phyloP scores from a whole-genome alignment of 2,888 invertebrate species.

The Ligdia adustata region DNA sequence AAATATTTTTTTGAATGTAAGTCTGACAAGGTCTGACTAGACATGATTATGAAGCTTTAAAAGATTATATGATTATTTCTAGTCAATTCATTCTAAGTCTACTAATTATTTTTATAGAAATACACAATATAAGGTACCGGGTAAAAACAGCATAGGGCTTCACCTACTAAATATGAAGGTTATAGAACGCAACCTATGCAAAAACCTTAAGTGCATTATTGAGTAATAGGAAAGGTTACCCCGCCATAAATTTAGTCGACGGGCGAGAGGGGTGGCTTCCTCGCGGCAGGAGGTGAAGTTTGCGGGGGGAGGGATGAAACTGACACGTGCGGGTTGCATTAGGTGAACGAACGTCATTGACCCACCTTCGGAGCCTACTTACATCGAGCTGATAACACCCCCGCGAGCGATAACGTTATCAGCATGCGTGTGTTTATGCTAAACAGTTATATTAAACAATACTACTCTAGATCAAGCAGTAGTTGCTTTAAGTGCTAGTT shows the following conservation, averaged over 20 bases:
- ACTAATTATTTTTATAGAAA: too few species aligned
- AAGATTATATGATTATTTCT: too few species aligned
- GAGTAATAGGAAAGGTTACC: constrained; percentile 34
- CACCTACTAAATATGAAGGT: neutral
- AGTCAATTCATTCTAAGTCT: too few species aligned
- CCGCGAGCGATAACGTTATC: constrained; percentile 53
- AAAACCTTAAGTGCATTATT: constrained; percentile 23
- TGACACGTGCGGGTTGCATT: constrained; percentile 76
- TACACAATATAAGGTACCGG: too few species aligned
- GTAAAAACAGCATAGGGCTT: neutral
- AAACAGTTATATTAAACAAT: constrained; percentile 31
- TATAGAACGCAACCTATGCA: constrained; percentile 19
- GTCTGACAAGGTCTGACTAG: too few species aligned
- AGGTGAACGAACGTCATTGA: constrained; percentile 83
- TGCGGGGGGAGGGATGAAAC: constrained; percentile 54
- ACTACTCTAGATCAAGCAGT: too few species aligned
- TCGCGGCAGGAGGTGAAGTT: constrained; percentile 20
- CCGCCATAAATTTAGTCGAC: constrained; percentile 31
- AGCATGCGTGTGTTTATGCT: constrained; percentile 48
- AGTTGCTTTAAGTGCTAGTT: too few species aligned
- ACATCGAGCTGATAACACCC: constrained; percentile 73
- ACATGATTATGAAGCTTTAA: too few species aligned
- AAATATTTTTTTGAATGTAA: too few species aligned
- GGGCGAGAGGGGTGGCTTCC: constrained; percentile 31
- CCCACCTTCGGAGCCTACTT: constrained; percentile 77